Evolutionary conservation across 2,888 invertebrate genomes (phyloP), one percentile per base, ranked within the genome.

Genomic region (Danaus chrysippus): DNA sequence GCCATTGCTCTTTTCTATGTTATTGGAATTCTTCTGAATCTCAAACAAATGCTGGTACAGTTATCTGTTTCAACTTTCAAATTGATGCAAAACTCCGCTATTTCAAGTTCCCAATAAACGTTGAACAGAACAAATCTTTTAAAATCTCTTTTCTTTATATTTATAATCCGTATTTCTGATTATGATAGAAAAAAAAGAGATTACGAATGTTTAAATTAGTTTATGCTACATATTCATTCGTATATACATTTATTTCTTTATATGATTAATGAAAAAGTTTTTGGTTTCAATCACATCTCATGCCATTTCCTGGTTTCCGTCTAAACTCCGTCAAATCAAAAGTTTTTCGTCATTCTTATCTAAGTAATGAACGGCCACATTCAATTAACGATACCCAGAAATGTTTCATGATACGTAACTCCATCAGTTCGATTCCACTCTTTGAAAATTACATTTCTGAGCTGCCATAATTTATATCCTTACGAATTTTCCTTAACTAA

Each of bases 21-120:
- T 89, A 89, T 90, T 89, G 84, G 83, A 88, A 89, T 88, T 86
- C 87, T 90, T 88, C 83, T 82, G 82, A 86, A 85, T 86, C 78
- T 82, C 78, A 78, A 81, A 87, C 84, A 82, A 84, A 77, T 77
- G 74, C 75, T 69, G 70, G 67, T 73, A 70, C 76, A 76, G 76
- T 75, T 79, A 73, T 74, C 73, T 74, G 72, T 72, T 67, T 69
- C 73, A 82, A 84, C 81, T 86, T 84, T 78, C 78, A 76, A 76
- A 77, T 77, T 73, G 73, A 84, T 81, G 79, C 79, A 79, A 81
- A 84, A 46, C 46, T 46, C 46, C n/a, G 15, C 5, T 12, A 1
- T 34, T 34, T 34, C 8, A 34, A 34, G 23, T 34, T 34, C 23
- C 23, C 23, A 34, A 34, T 34, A 34, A 34, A 34, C 23, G 23